These are phyloP conservation scores for honey bee (Apis mellifera) DNA, from an alignment of 1,140 invertebrate genomes.

Conservation along the genomic window DNA sequence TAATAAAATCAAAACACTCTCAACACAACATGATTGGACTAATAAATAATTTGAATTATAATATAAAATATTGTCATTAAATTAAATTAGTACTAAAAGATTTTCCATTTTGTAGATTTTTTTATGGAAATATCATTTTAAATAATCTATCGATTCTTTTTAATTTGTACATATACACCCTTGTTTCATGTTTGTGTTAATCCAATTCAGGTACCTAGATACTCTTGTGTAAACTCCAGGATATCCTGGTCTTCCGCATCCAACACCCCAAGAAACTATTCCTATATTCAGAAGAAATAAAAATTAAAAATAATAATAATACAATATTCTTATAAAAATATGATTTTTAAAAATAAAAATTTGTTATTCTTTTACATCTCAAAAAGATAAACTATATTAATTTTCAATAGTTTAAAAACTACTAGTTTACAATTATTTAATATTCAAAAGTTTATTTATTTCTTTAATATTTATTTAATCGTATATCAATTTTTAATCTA, in stretches of 20 bases:
- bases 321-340: neutral
- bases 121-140: neutral
- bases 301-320: neutral
- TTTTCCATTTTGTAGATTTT: neutral
- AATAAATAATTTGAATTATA: neutral
- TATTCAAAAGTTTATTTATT: no score
- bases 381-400: no score
- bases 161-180: conserved; percentile 82
- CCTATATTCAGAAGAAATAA: conserved; percentile 54
- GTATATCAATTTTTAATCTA: no score
- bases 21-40: no score
- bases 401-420: no score
- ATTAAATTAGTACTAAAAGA: no score
- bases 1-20: no score
- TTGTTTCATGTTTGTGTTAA: conserved; percentile 83
- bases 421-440: no score
- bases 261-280: conserved; percentile 85
- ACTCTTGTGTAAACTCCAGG: conserved; percentile 89
- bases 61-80: neutral
- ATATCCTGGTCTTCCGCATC: conserved; percentile 84
- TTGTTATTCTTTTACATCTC: no score
- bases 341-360: no score
- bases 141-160: conserved; percentile 2
- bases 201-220: conserved; percentile 86
- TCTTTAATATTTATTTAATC: no score